These are phyloP conservation scores for Neodiprion lecontei DNA, from an alignment of 1,140 invertebrate genomes.

Conservation along the genomic window DNA sequence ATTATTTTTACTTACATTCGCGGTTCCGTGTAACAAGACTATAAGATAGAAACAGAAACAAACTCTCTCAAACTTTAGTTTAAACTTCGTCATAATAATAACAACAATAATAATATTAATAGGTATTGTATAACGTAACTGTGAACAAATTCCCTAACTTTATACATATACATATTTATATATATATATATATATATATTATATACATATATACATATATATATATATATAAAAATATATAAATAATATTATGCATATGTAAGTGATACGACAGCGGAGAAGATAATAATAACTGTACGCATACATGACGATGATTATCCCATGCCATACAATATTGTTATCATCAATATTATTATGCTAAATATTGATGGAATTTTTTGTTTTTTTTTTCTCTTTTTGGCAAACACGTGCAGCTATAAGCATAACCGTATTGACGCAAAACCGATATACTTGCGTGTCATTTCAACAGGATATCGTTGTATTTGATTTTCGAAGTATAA, in stretches of 20 bases:
- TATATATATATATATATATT: slow-evolving; percentile 48
- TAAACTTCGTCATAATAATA: slow-evolving; percentile 58
- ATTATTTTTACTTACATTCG: slow-evolving; percentile 45
- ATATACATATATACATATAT: slow-evolving; percentile 44
- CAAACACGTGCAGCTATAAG: no score
- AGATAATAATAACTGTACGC: no score
- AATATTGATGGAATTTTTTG: no score
- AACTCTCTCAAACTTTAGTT: slow-evolving; percentile 45
- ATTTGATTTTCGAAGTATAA: no score
- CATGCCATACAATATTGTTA: no score
- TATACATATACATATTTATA: slow-evolving; percentile 49
- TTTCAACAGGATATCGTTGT: no score
- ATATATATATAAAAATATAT: slow-evolving; percentile 48
- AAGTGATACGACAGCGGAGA: no score
- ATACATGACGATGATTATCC: no score
- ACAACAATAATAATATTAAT: slow-evolving; percentile 43
- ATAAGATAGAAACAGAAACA: slow-evolving; percentile 16
- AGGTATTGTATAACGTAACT: slow-evolving; percentile 59
- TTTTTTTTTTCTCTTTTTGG: no score
- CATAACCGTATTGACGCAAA: no score
- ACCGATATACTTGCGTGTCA: no score
- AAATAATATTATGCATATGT: slow-evolving; percentile 21
- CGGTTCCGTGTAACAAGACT: slow-evolving; percentile 36
- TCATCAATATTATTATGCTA: no score
- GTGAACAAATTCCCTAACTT: slow-evolving; percentile 42